These are phyloP conservation scores for Drosophila kambysellisi DNA, from an alignment of 2,888 invertebrate species.

Conservation along the genomic window DNA sequence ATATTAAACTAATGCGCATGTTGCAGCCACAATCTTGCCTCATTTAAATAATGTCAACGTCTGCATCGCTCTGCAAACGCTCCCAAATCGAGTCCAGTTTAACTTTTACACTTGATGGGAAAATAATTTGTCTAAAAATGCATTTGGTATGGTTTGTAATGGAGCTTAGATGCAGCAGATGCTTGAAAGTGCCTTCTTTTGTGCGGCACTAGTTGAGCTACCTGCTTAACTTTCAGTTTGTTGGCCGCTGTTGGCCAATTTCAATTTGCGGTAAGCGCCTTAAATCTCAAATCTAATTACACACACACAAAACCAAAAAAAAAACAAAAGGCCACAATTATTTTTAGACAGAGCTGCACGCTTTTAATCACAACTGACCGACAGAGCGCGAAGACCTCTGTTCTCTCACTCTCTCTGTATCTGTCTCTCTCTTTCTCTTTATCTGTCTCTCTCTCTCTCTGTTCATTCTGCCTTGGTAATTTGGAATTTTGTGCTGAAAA, in stretches of 20 bases:
- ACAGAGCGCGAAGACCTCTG: conserved; percentile 23
- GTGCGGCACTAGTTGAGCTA: not conserved
- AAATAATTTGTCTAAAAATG: conserved; percentile 65
- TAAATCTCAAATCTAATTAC: conserved; percentile 77
- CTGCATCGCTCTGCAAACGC: conserved; percentile 57
- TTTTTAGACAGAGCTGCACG: conserved; percentile 15
- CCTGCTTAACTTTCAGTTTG: conserved; percentile 11
- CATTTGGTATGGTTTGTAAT: conserved; percentile 15
- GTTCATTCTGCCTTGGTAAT: conserved; percentile 34
- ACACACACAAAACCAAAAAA: conserved; percentile 47
- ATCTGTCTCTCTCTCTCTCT: not conserved
- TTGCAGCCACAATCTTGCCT: conserved; percentile 46
- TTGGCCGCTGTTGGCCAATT: conserved; percentile 48
- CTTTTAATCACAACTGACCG: conserved; percentile 74
- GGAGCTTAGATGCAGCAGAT: conserved; percentile 2
- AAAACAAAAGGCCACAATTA: conserved; percentile 11
- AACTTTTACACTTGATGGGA: conserved; percentile 65
- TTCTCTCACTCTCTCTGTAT: not conserved
- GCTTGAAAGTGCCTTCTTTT: conserved; percentile 6
- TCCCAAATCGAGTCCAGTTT: conserved; percentile 35
- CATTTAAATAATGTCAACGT: conserved; percentile 61
- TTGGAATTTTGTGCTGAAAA: conserved; percentile 48
- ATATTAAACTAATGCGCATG: conserved; percentile 71
- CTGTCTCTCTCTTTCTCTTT: not conserved
- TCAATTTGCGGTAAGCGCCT: conserved; percentile 70